A percentile compares a stretch with the other conserved stretches of the same genome.
phyloP scores from a whole-genome alignment of 2,113 vertebrate species.

The Chlorocebus sabaeus region DNA sequence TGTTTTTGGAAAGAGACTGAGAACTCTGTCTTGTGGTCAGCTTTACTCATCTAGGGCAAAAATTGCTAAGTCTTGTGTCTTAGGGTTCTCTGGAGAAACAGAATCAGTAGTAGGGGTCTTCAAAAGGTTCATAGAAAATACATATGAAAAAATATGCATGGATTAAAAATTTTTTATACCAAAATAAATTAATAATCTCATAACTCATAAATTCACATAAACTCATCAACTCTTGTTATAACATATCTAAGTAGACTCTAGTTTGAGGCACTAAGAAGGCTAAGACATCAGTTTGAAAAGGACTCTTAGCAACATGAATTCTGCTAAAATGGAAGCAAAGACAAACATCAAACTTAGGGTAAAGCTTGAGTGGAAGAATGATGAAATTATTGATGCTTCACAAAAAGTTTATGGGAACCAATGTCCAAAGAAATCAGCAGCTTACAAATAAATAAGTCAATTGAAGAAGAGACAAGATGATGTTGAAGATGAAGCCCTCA shows the following conservation, averaged over 20 bases:
- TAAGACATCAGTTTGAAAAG: background rate
- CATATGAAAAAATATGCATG: background rate
- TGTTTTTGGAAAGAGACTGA: background rate
- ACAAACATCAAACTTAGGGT: background rate
- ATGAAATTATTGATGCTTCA: background rate
- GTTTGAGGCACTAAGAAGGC: background rate
- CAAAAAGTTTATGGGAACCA: background rate
- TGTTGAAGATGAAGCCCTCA: background rate
- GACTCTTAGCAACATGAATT: background rate
- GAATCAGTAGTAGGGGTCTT: background rate
- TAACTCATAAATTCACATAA: too few relatives aligned
- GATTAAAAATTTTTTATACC: background rate
- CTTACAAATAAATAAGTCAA: background rate
- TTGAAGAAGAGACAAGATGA: background rate
- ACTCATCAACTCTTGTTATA: background rate
- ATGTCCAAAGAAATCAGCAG: background rate
- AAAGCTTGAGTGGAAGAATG: background rate
- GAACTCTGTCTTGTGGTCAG: background rate
- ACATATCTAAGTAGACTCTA: background rate
- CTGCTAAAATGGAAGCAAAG: background rate
- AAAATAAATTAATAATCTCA: background rate
- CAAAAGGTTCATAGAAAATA: background rate
- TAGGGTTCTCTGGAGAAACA: background rate
- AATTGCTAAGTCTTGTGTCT: background rate
- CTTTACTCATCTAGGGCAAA: background rate